phyloP scores from a whole-genome alignment of 1,140 invertebrate genomes.

The Centruroides sculpturatus region DNA sequence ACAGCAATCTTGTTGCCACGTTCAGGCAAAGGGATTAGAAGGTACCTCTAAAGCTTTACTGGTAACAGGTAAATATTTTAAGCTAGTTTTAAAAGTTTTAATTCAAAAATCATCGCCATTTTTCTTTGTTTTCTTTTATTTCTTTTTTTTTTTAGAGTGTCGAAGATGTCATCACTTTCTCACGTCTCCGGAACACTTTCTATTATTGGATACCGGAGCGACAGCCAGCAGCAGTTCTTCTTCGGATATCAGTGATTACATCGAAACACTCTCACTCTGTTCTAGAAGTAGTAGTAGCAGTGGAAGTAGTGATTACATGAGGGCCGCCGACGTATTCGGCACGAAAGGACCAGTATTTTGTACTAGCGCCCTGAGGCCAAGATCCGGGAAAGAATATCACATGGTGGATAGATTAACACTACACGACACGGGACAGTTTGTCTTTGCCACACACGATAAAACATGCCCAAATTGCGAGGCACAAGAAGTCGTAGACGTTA shows the following conservation, averaged over 20 bases:
- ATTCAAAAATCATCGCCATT: too few species aligned
- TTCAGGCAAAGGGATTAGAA: too few species aligned
- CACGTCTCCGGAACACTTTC: constrained; percentile 10
- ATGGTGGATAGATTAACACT: constrained; percentile 56
- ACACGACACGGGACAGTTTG: constrained; percentile 16
- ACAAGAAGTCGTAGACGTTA: too few species aligned
- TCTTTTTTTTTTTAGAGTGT: constrained; percentile 41
- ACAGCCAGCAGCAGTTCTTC: constrained; percentile 49
- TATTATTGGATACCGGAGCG: constrained; percentile 8
- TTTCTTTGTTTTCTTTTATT: not conserved
- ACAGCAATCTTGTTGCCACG: too few species aligned
- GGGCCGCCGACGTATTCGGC: constrained; percentile 14
- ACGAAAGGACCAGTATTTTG: constrained; percentile 39
- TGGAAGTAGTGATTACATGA: constrained; percentile 19
- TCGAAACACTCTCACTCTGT: constrained; percentile 62
- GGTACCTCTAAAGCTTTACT: too few species aligned
- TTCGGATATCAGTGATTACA: constrained; percentile 75
- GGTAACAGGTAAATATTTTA: too few species aligned
- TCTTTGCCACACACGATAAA: not conserved
- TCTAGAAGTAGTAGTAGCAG: constrained; percentile 58
- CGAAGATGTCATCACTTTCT: constrained; percentile 26
- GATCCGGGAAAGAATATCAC: constrained; percentile 80
- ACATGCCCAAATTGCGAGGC: too few species aligned
- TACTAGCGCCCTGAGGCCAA: constrained; percentile 60
- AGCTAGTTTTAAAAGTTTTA: too few species aligned